Evolutionary conservation across 2,797 vertebrate species (phyloP), one percentile per base, ranked within the genome.

Genomic region (Lepilemur ruficaudatus): DNA sequence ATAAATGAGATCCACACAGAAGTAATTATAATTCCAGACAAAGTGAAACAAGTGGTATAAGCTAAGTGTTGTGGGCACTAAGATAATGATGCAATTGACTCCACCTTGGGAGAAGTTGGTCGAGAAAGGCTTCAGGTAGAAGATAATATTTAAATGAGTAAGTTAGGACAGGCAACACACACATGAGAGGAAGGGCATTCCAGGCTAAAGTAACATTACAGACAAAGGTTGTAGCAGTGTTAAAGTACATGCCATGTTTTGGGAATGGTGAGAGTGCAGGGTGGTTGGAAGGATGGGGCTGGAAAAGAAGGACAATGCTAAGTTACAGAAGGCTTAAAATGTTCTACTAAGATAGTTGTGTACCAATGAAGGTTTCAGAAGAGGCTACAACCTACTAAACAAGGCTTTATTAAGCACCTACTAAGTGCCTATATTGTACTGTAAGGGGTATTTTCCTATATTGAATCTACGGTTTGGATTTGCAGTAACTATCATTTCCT

Each of bases 101-200:
- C 43, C 52, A 80, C 13, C 35, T 69, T 83, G 38, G n/a, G 30
- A 89, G 41, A 75, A 1, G 2, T 75, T 90, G 43, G 4, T 87
- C n/a, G 78, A 75, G 43, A 97, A 92, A 55, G 20, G 20, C 80
- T 93, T 93, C 12, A 55, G 82, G 79, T 61, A 18, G 59, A 97
- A 92, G 18, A n/a, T 15, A 59, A 32, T 88, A 55, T 93, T 97
- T 97, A 32, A 59, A 90, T 73, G 32, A 93, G 25, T 85, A 96
- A 76, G 35, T 75, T 65, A 81, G 28, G 30, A 57, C 5, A 90
- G 67, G 11, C 43, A 70, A 79, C 10, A 78, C 0, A 9, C 22
- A 57, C n/a, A 76, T 1, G 82, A 30, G 20, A 78, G 35, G 22
- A 89, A 96, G 46, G 46, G 14, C 46, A 94, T 65, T 23, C 4